Evolutionary conservation across 1,140 invertebrate genomes (phyloP), one percentile per base, ranked within the genome.

Genomic region (Zaprionus kolodkinae): DNA sequence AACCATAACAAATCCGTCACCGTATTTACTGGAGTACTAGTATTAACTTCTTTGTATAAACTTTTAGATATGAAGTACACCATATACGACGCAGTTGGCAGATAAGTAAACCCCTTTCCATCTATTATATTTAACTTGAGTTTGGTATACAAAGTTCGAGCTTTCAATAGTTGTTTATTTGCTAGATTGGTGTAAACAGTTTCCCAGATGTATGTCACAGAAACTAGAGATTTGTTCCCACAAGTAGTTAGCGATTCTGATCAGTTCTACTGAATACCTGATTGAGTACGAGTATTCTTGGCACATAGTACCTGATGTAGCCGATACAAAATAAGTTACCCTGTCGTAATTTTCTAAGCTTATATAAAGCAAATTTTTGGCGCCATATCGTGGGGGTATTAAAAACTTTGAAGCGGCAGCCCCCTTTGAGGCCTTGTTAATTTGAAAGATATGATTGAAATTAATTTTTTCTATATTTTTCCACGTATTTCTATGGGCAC

Each of bases 381-480:
- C 55, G 63, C 63, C 63, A 67, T 67, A 66, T 59, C 40, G 21
- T 57, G 9, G 40, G 40, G 40, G 40, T 25, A 40, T 43, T 65
- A 64, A 64, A 27, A 38, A 45, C 27, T 38, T 71, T 71, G 66
- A 50, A 68, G 38, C 33, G 11, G 12, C 69, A 68, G 50, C 21
- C 33, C n/a, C 10, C n/a, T 9, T 9, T 7, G 50, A 10, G 69
- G 54, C 54, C 62, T 57, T 71, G 52, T 35, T 38, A 35, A 56
- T 11, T 17, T 43, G 7, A 33, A 65, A 43, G 9, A 17, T 25
- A 13, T 27, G 36, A 40, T 43, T 70, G n/a, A 56, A 71, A 71
- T 71, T 56, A 55, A 55, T 54, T 55, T n/a, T 25, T 33, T 63
- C 21, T 13, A 36, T 60, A 27, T 36, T 52, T 48, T 57, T 59